Conservation (phyloP, 2,797 vertebrate genomes). For the Synanceia verrucosa region DNA sequence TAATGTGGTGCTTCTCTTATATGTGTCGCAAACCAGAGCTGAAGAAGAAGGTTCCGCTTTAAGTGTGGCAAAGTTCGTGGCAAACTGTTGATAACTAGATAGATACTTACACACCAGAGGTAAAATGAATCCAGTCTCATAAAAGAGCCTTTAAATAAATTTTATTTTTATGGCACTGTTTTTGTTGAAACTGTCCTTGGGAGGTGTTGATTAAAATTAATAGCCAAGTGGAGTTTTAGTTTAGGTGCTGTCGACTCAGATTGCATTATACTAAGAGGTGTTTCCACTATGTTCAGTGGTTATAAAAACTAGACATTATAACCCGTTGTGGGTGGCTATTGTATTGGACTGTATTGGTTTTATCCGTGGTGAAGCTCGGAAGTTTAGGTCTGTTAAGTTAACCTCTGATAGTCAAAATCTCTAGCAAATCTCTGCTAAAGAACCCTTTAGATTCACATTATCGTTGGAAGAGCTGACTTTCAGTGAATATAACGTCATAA, state of each 20-base stretch:
- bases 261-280: too few relatives aligned
- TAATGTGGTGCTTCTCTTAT: slow-evolving; percentile 19
- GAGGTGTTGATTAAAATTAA: too few relatives aligned
- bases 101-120: too few relatives aligned
- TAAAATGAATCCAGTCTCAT: too few relatives aligned
- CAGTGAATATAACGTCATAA: background rate
- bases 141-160: too few relatives aligned
- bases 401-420: background rate
- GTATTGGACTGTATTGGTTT: background rate
- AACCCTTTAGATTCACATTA: background rate
- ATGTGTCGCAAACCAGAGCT: slow-evolving; percentile 32
- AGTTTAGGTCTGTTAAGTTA: background rate
- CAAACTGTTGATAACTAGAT: too few relatives aligned
- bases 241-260: too few relatives aligned
- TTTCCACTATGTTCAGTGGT: too few relatives aligned
- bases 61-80: slow-evolving; percentile 77
- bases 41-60: slow-evolving; percentile 68
- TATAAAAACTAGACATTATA: background rate
- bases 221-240: too few relatives aligned
- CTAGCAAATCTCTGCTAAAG: background rate
- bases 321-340: background rate
- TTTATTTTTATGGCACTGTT: too few relatives aligned
- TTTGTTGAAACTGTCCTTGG: too few relatives aligned
- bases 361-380: background rate
- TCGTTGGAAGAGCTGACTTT: background rate